phyloP scores from a whole-genome alignment of 2,113 vertebrate genomes.

The Siniperca knerii region DNA sequence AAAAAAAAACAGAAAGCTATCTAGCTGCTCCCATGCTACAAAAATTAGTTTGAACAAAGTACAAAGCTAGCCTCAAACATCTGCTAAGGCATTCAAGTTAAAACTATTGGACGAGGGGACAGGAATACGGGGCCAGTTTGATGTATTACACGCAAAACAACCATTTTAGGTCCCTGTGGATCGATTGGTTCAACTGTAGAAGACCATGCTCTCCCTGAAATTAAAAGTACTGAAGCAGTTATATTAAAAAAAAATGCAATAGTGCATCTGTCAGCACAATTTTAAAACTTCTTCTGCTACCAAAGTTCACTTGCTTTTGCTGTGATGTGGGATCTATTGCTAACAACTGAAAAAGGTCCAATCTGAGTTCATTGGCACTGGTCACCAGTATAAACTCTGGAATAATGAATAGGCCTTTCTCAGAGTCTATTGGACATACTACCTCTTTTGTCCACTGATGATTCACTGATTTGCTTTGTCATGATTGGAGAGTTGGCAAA shows the following conservation, averaged over 20 bases:
- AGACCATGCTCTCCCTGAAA: conserved; percentile 34
- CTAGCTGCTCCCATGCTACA: conserved; percentile 45
- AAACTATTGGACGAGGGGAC: conserved; percentile 33
- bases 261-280: conserved; percentile 31
- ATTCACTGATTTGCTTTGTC: conserved; percentile 63
- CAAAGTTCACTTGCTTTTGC: neutral
- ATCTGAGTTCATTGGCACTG: conserved; percentile 44
- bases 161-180: conserved; percentile 38
- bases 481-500: conserved; percentile 44
- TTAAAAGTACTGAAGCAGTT: conserved; percentile 22
- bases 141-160: conserved; percentile 62
- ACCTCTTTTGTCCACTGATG: conserved; percentile 57
- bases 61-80: conserved; percentile 65
- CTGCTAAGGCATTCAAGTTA: conserved; percentile 65
- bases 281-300: conserved; percentile 20
- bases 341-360: conserved; percentile 41
- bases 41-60: conserved; percentile 48
- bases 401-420: conserved; percentile 58
- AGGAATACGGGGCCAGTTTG: conserved; percentile 38
- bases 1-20: conserved; percentile 25
- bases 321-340: conserved; percentile 33
- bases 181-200: conserved; percentile 20
- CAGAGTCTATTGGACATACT: conserved; percentile 51
- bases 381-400: conserved; percentile 36
- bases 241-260: conserved; percentile 21